Percentiles rank a stretch among this genome's conserved stretches.
Evolutionary conservation across 30 jellyfish, hydroid and myxozoan species (phyloP).

Genomic region (Aurelia aurita): DNA sequence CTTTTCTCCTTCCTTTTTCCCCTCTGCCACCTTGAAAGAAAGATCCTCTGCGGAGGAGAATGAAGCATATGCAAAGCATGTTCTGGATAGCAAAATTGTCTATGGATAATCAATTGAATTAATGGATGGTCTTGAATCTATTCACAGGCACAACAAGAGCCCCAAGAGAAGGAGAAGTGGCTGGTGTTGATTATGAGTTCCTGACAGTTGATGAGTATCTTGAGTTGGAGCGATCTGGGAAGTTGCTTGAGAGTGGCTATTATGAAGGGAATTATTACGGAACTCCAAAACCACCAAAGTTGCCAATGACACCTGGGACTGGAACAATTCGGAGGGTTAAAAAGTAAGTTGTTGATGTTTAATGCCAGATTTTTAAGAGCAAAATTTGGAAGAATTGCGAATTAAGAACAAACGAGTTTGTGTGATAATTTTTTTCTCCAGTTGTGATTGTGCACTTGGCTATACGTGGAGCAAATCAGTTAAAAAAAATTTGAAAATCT

Average conservation of each 20-base stretch:
- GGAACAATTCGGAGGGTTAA: constrained; percentile 89
- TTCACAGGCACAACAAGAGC: constrained; percentile 92
- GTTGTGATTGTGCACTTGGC: too few species aligned
- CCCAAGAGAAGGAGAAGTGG: constrained; percentile 97
- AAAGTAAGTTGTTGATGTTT: constrained; percentile 53
- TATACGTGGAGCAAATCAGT: too few species aligned
- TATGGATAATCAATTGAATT: neutral
- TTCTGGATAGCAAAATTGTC: too few species aligned
- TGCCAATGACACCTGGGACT: constrained; percentile 99
- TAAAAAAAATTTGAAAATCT: too few species aligned
- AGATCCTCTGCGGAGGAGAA: too few species aligned
- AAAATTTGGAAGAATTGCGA: neutral
- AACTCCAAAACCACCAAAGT: constrained; percentile 99
- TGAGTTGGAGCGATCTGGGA: constrained; percentile 94
- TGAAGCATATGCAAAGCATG: too few species aligned
- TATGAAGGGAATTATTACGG: constrained; percentile 97
- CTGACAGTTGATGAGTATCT: constrained; percentile 87
- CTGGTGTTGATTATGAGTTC: constrained; percentile 98
- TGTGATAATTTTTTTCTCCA: too few species aligned
- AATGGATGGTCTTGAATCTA: neutral
- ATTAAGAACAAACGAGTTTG: too few species aligned
- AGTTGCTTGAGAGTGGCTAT: constrained; percentile 93
- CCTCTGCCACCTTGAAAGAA: too few species aligned
- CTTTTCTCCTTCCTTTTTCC: too few species aligned
- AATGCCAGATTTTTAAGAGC: neutral